Evolutionary conservation across 1,140 invertebrate species (phyloP), one percentile per base, ranked within the genome.

Genomic region (Babylonia areolata): DNA sequence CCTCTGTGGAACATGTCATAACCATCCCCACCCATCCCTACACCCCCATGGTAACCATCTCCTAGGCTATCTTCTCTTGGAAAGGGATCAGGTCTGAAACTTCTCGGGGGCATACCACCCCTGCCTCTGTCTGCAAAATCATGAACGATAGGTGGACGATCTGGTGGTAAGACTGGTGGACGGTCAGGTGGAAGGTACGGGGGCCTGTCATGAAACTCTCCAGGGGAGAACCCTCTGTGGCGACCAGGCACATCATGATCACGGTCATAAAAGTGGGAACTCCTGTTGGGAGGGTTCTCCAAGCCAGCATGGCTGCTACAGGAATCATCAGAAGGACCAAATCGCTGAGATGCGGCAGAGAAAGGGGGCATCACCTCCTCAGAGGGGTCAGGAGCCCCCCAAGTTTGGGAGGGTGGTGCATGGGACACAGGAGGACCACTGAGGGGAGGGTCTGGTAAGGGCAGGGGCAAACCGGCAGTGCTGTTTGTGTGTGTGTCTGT

Each of bases 211-310:
- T 54, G 35, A 46, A 73, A 84, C 23, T 84, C 82, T 17, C 40
- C 37, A 1, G 82, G 82, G 11, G 82, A 84, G 37, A 73, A 40
- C 35, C 82, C 82, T 15, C 64, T 6, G 2, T 69, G 31, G 6
- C 69, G 35, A n/a, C 40, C 37, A 40, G 35, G 37, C 15, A 39
- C 6, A 46, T 84, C 82, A 31, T 15, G 69, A 46, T 84, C 82
- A 73, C 82, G 82, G 37, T 84, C 82, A 46, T 40, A 71, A n/a
- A 46, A 84, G 37, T 40, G 40, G 1, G 82, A 42, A 75, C 82
- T 51, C 9, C 6, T 39, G 23, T 40, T 35, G 3, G 69, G 9
- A 12, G 64, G 58, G 40, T 46, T 64, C 2, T 75, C 69, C 40
- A 58, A 17, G 35, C 82, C 75, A 5, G 64, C 17, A 11, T 39